Conservation (phyloP, 2,797 vertebrate genomes). For the Argyrosomus regius region DNA sequence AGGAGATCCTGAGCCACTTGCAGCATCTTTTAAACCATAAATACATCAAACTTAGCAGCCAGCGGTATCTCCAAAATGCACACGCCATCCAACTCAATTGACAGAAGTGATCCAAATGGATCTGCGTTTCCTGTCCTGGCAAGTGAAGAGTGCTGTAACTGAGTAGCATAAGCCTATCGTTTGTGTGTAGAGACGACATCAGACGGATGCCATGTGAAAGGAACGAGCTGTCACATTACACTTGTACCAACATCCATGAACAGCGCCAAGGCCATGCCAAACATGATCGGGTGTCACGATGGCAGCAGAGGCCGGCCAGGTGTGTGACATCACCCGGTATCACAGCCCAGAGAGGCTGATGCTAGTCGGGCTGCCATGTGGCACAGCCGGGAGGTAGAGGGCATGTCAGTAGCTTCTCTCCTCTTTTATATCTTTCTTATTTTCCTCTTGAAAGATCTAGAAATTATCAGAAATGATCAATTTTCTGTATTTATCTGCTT, state of each 20-base stretch:
- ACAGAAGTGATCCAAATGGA: constrained; percentile 55
- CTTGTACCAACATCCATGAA: constrained; percentile 85
- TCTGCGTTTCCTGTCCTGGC: constrained; percentile 55
- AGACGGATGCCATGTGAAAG: constrained; percentile 79
- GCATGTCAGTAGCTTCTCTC: background rate
- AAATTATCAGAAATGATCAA: background rate
- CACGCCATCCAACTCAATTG: constrained; percentile 59
- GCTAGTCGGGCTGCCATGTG: constrained; percentile 37
- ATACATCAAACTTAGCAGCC: constrained; percentile 4
- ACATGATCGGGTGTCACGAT: constrained; percentile 79
- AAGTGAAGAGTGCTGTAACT: constrained; percentile 66
- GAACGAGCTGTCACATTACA: constrained; percentile 85
- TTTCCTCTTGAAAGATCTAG: background rate
- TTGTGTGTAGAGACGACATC: constrained; percentile 59
- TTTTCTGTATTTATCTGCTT: background rate
- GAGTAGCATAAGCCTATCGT: constrained; percentile 71
- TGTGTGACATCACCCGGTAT: constrained; percentile 66
- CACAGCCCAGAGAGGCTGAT: constrained; percentile 35
- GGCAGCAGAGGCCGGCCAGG: constrained; percentile 63
- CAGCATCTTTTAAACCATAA: constrained; percentile 10
- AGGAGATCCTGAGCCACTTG: background rate
- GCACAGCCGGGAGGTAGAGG: constrained; percentile 27
- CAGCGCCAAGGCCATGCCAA: constrained; percentile 76
- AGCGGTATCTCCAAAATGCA: constrained; percentile 14
- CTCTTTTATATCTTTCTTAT: no score